Base-by-base conservation (phyloP, 2,113 vertebrate genomes). In the Lycaon pictus region DNA sequence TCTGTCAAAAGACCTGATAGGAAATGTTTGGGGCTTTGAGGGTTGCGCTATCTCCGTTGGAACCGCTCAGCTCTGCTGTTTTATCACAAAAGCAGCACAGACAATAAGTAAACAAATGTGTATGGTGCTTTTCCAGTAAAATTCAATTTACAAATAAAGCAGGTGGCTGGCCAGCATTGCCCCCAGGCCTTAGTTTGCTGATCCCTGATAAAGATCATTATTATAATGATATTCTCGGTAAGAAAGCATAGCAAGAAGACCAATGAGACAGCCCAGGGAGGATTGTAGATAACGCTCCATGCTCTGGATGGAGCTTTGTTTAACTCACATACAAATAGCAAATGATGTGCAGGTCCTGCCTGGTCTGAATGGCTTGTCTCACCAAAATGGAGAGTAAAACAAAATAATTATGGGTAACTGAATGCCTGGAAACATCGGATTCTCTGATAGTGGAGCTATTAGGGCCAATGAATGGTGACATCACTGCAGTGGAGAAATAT, bases 391-490 rank as follows among this genome's bases (percentile, higher is more conserved):
- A 65, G 58, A 96, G 77, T 95, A 93, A 56, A 83, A 35, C 62
- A 82, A 90, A 94, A 37, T 82, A 96, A 94, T 83, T 92, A 19
- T n/a, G 88, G 62, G 65, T 25, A 80, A 80, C 65, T 65, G 71
- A 81, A 93, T 67, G 71, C 29, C 25, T 67, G 63, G 43, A 84
- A 71, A 72, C 53, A 56, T 48, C 7, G 11, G 29, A 9, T 69
- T 92, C 35, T 93, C 48, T 90, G 67, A 58, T 90, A 90, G 92
- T 53, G 63, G 88, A 85, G 76, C 79, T 96, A 37, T 88, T 88
- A 83, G 58, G 77, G 20, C 43, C 83, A 55, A n/a, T 71, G 80
- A 65, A 92, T 25, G 71, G 84, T 53, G 67, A 0, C 35, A 5
- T 13, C 4, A 12, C 65, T 5, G 7, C 58, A 5, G 32, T 92